Evolutionary conservation across 2,888 invertebrate genomes (phyloP).

Genomic region (Scaptomyza polygonia): DNA sequence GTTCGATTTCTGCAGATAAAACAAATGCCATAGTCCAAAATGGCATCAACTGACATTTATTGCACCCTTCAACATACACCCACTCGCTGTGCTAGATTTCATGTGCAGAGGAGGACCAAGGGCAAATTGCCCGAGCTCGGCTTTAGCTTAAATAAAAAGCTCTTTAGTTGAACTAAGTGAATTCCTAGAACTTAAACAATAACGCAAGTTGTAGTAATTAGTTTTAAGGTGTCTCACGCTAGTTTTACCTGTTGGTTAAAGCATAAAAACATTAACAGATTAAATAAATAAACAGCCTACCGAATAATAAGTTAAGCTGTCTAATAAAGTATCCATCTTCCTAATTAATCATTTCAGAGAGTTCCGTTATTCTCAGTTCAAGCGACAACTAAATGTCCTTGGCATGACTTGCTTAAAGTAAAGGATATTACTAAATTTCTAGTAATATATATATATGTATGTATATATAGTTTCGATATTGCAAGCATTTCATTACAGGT

Average conservation of each 20-base stretch:
- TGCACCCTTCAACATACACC: slow-evolving; percentile 17
- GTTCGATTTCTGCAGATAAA: slow-evolving; percentile 30
- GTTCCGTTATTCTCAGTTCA: too few species aligned
- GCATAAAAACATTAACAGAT: too few species aligned
- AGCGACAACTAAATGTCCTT: too few species aligned
- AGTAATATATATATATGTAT: background rate
- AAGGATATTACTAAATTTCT: too few species aligned
- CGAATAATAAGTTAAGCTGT: too few species aligned
- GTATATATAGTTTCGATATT: slow-evolving; percentile 1
- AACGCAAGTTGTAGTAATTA: too few species aligned
- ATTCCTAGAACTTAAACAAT: too few species aligned
- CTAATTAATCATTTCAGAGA: too few species aligned
- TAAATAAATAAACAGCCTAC: background rate
- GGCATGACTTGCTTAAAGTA: too few species aligned
- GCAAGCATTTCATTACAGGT: slow-evolving; percentile 8
- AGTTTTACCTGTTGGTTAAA: too few species aligned
- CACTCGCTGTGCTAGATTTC: slow-evolving; percentile 2
- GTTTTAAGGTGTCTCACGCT: too few species aligned
- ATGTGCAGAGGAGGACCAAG: background rate
- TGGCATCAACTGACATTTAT: slow-evolving; percentile 62
- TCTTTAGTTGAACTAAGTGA: background rate
- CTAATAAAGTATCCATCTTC: too few species aligned
- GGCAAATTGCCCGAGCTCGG: background rate
- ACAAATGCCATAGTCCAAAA: slow-evolving; percentile 65
- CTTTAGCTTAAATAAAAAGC: background rate